phyloP scores from a whole-genome alignment of 2,797 vertebrate genomes.

The Diplodus puntazzo region DNA sequence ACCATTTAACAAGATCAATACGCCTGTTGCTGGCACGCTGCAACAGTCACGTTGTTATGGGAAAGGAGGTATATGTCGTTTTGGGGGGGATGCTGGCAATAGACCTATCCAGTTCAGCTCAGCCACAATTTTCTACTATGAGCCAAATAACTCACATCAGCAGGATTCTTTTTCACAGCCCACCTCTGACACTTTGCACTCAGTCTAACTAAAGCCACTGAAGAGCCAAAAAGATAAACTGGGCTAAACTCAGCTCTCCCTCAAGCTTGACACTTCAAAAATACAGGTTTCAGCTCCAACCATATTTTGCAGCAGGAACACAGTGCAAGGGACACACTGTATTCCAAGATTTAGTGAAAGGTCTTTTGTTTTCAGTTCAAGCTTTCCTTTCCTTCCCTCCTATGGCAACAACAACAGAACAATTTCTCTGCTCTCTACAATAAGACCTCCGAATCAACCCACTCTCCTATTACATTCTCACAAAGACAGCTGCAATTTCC shows the following conservation, averaged over 20 bases:
- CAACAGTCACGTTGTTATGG: no score
- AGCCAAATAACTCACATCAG: neutral
- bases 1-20: no score
- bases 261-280: conserved; percentile 2
- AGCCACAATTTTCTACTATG: neutral
- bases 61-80: no score
- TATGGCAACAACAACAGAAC: neutral
- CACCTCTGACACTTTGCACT: neutral
- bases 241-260: neutral
- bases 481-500: neutral
- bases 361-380: neutral
- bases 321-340: neutral
- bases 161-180: neutral
- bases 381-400: neutral
- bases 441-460: neutral
- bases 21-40: no score
- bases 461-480: neutral
- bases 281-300: neutral
- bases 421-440: neutral
- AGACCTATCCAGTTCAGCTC: neutral
- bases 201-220: neutral
- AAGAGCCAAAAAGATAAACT: conserved; percentile 10
- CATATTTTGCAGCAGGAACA: neutral
- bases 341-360: neutral
- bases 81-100: no score